A percentile compares a stretch with the other conserved stretches of the same genome.
Conservation (phyloP, 2,113 vertebrate genomes). For the Halichoerus grypus region DNA sequence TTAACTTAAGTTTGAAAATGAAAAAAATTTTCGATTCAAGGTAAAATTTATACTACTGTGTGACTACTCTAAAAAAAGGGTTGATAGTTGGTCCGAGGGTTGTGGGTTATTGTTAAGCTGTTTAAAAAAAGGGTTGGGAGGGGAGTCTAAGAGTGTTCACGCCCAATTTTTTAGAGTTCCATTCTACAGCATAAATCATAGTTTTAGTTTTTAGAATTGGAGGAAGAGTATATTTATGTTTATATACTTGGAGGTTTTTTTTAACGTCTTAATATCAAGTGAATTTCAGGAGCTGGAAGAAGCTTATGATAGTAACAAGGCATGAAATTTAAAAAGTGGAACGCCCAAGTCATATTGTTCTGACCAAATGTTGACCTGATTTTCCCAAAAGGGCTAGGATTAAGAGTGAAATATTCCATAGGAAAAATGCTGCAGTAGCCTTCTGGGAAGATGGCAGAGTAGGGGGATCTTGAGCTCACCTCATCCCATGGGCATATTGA, state of each 20-base stretch:
- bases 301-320: constrained; percentile 64
- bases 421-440: not conserved
- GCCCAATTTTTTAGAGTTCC: not conserved
- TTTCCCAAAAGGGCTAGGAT: constrained; percentile 5
- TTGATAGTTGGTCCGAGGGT: too few species aligned
- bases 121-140: not conserved
- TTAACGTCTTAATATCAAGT: constrained; percentile 63
- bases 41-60: not conserved
- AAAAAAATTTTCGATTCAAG: not conserved
- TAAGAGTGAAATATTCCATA: constrained; percentile 60
- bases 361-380: constrained; percentile 41
- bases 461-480: too few species aligned
- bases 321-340: constrained; percentile 74
- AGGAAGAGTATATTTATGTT: constrained; percentile 36
- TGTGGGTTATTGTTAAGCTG: too few species aligned
- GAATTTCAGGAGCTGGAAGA: constrained; percentile 58
- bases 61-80: not conserved
- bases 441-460: too few species aligned
- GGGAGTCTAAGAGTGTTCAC: not conserved
- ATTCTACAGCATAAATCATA: constrained; percentile 20
- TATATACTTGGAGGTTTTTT: constrained; percentile 34
- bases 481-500: too few species aligned
- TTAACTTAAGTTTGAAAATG: not conserved
- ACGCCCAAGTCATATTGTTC: constrained; percentile 43
- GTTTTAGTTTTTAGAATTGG: constrained; percentile 34